Percentiles rank a stretch among this genome's conserved stretches.
Conservation (phyloP, 2,888 invertebrate species). For the Camponotus fellah region DNA sequence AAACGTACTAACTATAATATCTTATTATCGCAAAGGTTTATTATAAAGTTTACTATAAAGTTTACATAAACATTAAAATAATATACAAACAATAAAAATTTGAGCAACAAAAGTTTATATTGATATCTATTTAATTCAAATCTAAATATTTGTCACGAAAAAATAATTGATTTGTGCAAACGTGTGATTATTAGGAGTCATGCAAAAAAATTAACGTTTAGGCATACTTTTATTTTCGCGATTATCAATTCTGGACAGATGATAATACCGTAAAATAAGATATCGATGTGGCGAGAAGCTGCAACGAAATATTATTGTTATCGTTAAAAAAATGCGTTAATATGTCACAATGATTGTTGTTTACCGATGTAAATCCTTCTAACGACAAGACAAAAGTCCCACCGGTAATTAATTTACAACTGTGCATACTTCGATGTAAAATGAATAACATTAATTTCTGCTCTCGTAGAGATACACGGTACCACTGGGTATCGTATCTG, state of each 20-base stretch:
- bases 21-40: no score
- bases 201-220: neutral
- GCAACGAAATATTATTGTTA: neutral
- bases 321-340: neutral
- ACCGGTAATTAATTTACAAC: neutral
- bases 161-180: neutral
- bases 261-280: slow-evolving; percentile 8
- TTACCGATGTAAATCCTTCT: slow-evolving; percentile 14
- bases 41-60: no score
- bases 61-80: no score
- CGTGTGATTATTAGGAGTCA: neutral
- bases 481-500: neutral
- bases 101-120: no score
- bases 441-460: slow-evolving; percentile 22
- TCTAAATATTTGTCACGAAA: neutral
- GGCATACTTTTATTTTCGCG: neutral
- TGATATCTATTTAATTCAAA: no score
- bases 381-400: slow-evolving; percentile 22
- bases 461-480: slow-evolving; percentile 3
- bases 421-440: slow-evolving; percentile 10
- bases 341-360: neutral
- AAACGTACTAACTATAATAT: no score
- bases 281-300: slow-evolving; percentile 6
- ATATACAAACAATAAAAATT: no score
- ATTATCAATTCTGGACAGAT: neutral